A percentile compares a stretch with the other conserved stretches of the same genome.
phyloP scores from a whole-genome alignment of 2,113 vertebrate genomes.

The Tetrao urogallus region DNA sequence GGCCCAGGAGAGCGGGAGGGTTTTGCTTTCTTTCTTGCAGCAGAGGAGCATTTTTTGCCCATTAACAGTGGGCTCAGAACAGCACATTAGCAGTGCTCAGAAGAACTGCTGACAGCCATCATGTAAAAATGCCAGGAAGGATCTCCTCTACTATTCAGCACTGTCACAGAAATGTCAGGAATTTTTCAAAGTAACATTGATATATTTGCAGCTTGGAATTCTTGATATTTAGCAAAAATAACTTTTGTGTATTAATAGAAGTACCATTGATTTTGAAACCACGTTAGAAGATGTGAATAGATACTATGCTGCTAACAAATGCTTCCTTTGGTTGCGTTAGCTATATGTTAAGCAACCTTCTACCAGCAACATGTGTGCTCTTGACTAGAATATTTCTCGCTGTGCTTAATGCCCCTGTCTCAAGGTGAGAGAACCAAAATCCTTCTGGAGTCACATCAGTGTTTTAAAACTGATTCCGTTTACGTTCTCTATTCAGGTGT shows the following conservation, averaged over 20 bases:
- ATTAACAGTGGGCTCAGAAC: not conserved
- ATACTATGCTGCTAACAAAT: not conserved
- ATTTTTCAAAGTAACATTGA: not conserved
- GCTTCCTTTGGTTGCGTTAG: not conserved
- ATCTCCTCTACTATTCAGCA: accelerated
- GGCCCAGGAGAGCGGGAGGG: not conserved
- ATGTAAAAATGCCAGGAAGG: not conserved
- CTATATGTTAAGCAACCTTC: not conserved
- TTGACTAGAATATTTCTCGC: not conserved
- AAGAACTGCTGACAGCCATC: not conserved
- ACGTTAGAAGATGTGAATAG: accelerated
- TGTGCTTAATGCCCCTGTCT: not conserved
- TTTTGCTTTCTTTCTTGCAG: not conserved
- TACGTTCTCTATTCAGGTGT: not conserved
- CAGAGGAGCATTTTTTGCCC: not conserved
- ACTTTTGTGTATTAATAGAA: not conserved
- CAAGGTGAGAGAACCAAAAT: not conserved
- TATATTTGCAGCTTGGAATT: not conserved
- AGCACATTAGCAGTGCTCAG: not conserved
- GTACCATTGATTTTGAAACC: not conserved
- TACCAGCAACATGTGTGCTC: not conserved
- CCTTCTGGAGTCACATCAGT: not conserved
- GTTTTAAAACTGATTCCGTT: not conserved
- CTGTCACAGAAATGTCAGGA: not conserved
- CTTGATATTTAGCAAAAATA: not conserved